Evolutionary conservation across 2,113 vertebrate genomes (phyloP), one percentile per base, ranked within the genome.

Genomic region (Colaptes auratus): DNA sequence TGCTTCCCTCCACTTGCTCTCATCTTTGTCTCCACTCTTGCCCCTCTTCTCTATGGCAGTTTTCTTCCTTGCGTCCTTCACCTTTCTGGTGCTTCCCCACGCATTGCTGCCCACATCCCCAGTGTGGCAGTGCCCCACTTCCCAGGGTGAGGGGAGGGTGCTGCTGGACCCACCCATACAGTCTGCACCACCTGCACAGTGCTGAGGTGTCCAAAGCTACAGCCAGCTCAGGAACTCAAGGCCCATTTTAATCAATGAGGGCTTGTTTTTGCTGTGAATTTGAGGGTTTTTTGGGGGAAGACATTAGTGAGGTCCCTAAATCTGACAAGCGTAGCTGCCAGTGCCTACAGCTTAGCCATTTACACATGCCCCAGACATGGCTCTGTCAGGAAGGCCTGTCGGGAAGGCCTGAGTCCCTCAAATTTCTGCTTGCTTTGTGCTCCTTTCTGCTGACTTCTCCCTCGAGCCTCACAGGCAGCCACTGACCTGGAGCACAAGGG

Each of bases 31-130:
- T 74, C 36, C 0, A 0, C 16, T 61, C 31, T 46, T 53, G 12
- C 7, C 4, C 2, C 2, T 1, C 30, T 70, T 77, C 28, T 30
- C 52, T 48, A 3, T 0, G 3, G 15, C 2, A 15, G 12, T 48
- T 84, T 83, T 76, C 24, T 58, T 66, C 55, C 58, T 72, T 12
- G 8, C 8, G 24, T 13, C 23, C 30, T 64, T 73, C 0, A 0
- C 44, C 61, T n/a, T 61, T 46, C 46, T 1, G 8, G 23, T 46
- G 27, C 42, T 15, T 65, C 74, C 35, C 25, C 15, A 64, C 0
- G 2, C 13, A 58, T 66, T 3, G 7, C 16, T 14, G 35, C 42
- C 35, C 0, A 0, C 50, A n/a, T 42, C 27, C 48, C 24, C 69
- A 23, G 18, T 33, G 39, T 17, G 6, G 7, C 0, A 1, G 66